Percentiles rank a stretch among this genome's conserved stretches.
Evolutionary conservation across 2,888 invertebrate genomes (phyloP).

Genomic region (Chrysotoxum bicinctum): DNA sequence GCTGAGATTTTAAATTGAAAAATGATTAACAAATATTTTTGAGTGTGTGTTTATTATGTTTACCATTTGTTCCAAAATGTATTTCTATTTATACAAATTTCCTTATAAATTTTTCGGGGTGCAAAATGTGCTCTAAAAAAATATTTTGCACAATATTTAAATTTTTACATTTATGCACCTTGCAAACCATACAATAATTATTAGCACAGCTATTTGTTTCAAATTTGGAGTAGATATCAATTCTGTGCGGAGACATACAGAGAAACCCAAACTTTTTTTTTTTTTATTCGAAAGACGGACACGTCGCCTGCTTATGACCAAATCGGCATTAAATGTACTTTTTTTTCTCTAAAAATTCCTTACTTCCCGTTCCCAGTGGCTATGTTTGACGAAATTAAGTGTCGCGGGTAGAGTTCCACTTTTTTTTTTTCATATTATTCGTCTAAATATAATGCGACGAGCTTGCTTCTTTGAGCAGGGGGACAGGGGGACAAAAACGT

Average conservation of each 20-base stretch:
- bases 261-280: background rate
- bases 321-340: conserved; percentile 40
- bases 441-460: conserved; percentile 62
- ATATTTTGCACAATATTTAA: conserved; percentile 34
- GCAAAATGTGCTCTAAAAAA: conserved; percentile 60
- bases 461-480: conserved; percentile 4
- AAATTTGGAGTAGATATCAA: background rate
- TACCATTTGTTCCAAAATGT: background rate
- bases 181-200: conserved; percentile 20
- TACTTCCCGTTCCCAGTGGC: conserved; percentile 46
- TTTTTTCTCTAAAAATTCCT: conserved; percentile 39
- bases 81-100: conserved; percentile 20
- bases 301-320: conserved; percentile 58
- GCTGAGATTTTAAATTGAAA: conserved; percentile 12
- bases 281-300: conserved; percentile 20
- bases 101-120: background rate
- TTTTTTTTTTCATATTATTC: conserved; percentile 33
- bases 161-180: conserved; percentile 32
- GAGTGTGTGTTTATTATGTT: background rate
- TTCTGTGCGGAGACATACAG: conserved; percentile 8
- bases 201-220: conserved; percentile 30
- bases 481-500: conserved; percentile 17
- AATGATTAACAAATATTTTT: conserved; percentile 3
- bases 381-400: conserved; percentile 51
- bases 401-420: conserved; percentile 46